Conservation (phyloP, 2,888 invertebrate species). For the Pheosia tremula region DNA sequence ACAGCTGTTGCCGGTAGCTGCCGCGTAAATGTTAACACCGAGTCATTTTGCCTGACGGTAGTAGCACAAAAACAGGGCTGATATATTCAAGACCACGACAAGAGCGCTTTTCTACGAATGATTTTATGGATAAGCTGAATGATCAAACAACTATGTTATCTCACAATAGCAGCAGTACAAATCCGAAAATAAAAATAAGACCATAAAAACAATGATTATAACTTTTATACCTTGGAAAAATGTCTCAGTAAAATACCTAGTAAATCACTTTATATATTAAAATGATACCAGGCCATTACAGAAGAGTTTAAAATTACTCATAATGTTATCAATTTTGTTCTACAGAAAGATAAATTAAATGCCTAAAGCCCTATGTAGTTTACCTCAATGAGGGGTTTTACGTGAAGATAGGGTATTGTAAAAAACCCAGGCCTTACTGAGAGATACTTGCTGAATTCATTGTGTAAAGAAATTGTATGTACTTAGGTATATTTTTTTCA, state of each 20-base stretch:
- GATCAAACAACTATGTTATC: neutral
- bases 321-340: slow-evolving; percentile 9
- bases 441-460: no score
- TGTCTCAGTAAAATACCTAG: neutral
- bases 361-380: neutral
- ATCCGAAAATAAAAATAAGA: neutral
- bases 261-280: slow-evolving; percentile 21
- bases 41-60: neutral
- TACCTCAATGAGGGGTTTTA: neutral
- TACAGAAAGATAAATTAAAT: neutral
- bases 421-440: no score
- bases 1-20: neutral
- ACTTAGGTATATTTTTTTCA: no score
- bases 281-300: slow-evolving; percentile 14
- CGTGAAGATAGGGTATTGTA: no score
- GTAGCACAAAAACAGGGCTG: neutral
- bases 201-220: neutral
- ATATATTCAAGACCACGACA: neutral
- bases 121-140: no score
- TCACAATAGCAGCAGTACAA: neutral
- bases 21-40: no score
- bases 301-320: slow-evolving; percentile 9
- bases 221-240: neutral
- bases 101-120: neutral
- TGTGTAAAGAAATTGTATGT: no score